Base-by-base conservation (phyloP, 2,797 vertebrate genomes). In the Sandelia bainsii region DNA sequence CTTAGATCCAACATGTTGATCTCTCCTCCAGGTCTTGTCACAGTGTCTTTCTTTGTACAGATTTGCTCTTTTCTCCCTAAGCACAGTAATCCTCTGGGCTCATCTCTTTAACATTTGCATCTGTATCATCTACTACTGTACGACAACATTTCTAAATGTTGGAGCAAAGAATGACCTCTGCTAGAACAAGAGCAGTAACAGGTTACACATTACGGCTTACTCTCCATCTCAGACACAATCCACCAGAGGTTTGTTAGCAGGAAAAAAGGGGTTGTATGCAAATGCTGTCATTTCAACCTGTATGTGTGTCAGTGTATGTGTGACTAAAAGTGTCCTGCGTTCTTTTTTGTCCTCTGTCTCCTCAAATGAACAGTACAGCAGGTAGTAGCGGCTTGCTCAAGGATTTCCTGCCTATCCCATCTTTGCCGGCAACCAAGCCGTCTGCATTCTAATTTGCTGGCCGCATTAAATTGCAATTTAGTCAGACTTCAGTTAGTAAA, bases 381-480 rank as follows among this genome's bases (percentile, higher is more conserved):
- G 83, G 87, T 89, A 89, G 76, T 59, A n/a, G 56, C 1, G 72
- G 73, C 79, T 80, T 45, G 73, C 74, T 86, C 52, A 74, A 88
- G 82, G 88, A 92, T 92, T 89, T 88, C 76, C 77, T 72, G 72
- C 76, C 74, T 73, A 79, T 84, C 72, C 69, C 29, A 34, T 69
- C 76, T 78, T 71, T 75, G 81, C 79, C 71, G 75, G 78, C 79
- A 87, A 80, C 76, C 82, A 81, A 80, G 84, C 75, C 57, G 57
- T 81, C 84, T 88, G 89, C 87, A 90, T 93, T 89, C 78, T 90
- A 90, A 92, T 92, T 87, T 81, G 80, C 76, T 40, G 79, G 85
- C 80, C 6, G 51, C 87, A 90, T 93, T 91, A 90, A 90, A 90
- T 77, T 80, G 78, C 84, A 82, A 82, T 93, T 89, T 88, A 83